These are phyloP conservation scores for Eulemur albifrons DNA, from an alignment of 2,797 vertebrate species.

Conservation along the genomic window DNA sequence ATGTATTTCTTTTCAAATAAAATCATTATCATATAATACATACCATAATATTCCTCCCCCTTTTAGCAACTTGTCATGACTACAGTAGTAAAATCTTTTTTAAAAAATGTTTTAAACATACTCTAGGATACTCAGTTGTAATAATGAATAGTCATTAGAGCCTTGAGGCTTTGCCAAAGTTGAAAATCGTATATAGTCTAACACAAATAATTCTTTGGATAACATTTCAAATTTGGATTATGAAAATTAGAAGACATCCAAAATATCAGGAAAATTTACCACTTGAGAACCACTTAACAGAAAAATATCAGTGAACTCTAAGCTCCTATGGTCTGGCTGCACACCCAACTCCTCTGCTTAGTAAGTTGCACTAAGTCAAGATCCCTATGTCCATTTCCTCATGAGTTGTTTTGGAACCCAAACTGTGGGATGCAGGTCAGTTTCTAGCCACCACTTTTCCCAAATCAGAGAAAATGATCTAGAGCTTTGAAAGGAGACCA, in stretches of 20 bases:
- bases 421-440: background rate
- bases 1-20: background rate
- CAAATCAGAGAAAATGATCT: background rate
- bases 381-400: background rate
- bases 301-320: background rate
- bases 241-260: background rate
- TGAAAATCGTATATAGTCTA: background rate
- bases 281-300: background rate
- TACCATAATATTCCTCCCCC: background rate
- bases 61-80: background rate
- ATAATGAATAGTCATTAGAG: background rate
- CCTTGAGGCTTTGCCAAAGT: background rate
- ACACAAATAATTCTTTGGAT: background rate
- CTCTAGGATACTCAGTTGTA: background rate
- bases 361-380: background rate
- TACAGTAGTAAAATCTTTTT: background rate
- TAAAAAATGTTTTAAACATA: background rate
- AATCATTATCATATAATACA: background rate
- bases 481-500: constrained; percentile 52
- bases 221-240: background rate
- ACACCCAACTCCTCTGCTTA: background rate
- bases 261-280: background rate
- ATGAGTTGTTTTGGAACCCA: background rate
- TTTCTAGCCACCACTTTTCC: background rate
- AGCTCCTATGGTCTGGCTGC: background rate